Base-by-base conservation (phyloP, 2,888 invertebrate genomes). In the Synanthedon myopaeformis region DNA sequence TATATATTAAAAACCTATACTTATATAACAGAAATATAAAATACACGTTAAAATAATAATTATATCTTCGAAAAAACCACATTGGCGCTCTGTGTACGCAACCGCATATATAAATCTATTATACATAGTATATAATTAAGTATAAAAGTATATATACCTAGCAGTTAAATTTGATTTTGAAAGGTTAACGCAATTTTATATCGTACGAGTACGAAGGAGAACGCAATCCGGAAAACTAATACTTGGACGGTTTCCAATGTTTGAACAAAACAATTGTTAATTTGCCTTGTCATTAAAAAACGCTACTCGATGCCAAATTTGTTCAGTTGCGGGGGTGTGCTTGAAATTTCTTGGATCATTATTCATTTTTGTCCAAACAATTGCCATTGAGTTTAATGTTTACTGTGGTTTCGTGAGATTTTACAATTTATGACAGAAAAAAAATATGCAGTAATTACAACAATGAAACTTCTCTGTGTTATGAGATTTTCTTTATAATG, bases 181-280 rank as follows among this genome's bases (percentile, higher is more conserved):
- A 28, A 8, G 28, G 35, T 35, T 35, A 35, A 35, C 35, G 35
- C 35, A 35, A 35, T 35, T 35, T 35, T 13, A 13, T 45, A 45
- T 45, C 45, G 45, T n/a, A 45, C 14, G n/a, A 45, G n/a, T n/a
- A n/a, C n/a, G n/a, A n/a, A 35, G 42, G 13, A 6, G n/a, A 42
- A 45, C 45, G 45, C 45, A 45, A 45, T 12, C 8, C n/a, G n/a
- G 45, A 45, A 13, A 45, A 45, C 13, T 45, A 65, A 61, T 59
- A 59, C 62, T 72, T 81, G 81, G 81, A 79, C 52, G 53, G 23
- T 55, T 59, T 76, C 80, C 81, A 79, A 70, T 59, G 60, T 64
- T 63, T 61, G 57, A 62, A 64, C 65, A 63, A 59, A 65, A 67
- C 60, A 60, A 60, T 60, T 59, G 62, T 66, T 74, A 70, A 72